These are phyloP conservation scores for Troides oblongomaculatus DNA, from an alignment of 2,888 invertebrate genomes.

Conservation along the genomic window DNA sequence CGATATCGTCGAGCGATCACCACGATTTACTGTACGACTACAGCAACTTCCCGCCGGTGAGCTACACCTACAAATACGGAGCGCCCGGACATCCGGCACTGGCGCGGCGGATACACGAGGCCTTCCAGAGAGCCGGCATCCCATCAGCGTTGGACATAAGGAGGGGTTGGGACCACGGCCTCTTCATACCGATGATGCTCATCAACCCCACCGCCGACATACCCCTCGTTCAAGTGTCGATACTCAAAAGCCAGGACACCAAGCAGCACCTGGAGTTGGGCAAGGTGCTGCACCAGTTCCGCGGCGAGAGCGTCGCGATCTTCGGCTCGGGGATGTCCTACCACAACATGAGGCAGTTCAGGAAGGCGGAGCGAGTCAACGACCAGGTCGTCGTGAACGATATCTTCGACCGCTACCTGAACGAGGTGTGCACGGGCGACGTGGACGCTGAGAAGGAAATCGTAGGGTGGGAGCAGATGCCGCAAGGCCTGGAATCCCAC, in stretches of 20 bases:
- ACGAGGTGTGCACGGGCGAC: constrained; percentile 38
- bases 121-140: constrained; percentile 44
- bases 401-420: constrained; percentile 40
- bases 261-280: constrained; percentile 47
- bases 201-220: constrained; percentile 51
- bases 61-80: constrained; percentile 47
- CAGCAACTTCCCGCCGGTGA: constrained; percentile 48
- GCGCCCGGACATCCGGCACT: constrained; percentile 45
- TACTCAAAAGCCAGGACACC: constrained; percentile 48
- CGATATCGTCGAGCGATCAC: constrained; percentile 44
- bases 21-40: constrained; percentile 50
- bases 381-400: constrained; percentile 37
- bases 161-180: constrained; percentile 58
- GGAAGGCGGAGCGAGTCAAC: constrained; percentile 23
- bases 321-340: constrained; percentile 54
- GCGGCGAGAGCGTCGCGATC: constrained; percentile 47
- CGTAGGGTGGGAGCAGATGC: constrained; percentile 40
- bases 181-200: constrained; percentile 56
- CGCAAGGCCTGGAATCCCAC: constrained; percentile 42
- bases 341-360: constrained; percentile 44
- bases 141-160: constrained; percentile 41
- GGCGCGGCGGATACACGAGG: constrained; percentile 44
- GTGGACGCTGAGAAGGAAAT: constrained; percentile 31
- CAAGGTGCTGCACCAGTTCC: constrained; percentile 44
- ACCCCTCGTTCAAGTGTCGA: constrained; percentile 51